phyloP scores from a whole-genome alignment of 2,113 vertebrate genomes.

The Dipodomys ordii region DNA sequence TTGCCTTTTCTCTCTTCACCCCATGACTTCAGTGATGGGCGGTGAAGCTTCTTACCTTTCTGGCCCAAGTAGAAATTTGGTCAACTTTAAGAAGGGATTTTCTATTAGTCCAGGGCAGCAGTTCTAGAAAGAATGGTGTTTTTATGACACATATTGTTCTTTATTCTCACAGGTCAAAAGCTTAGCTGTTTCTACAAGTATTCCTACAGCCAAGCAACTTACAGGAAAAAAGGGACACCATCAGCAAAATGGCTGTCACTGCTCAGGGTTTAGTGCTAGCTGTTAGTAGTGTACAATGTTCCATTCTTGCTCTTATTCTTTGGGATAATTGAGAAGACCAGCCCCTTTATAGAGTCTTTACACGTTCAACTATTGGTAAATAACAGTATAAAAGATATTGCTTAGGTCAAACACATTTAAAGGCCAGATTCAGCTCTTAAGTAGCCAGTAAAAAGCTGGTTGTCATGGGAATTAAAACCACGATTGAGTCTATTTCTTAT shows the following conservation, averaged over 20 bases:
- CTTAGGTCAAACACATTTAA: background rate
- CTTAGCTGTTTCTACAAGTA: background rate
- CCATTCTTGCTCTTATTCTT: background rate
- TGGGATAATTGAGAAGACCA: background rate
- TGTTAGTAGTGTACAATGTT: background rate
- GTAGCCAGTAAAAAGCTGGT: background rate
- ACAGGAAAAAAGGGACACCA: background rate
- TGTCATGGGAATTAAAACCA: background rate
- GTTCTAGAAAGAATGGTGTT: background rate
- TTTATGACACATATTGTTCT: background rate
- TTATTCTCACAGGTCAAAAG: background rate
- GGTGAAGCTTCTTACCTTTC: background rate
- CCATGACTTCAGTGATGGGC: background rate
- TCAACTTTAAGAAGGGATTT: background rate
- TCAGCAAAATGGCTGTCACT: background rate
- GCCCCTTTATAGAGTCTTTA: background rate
- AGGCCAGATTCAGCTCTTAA: background rate
- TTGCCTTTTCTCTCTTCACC: background rate
- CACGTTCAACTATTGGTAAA: background rate
- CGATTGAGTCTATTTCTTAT: background rate
- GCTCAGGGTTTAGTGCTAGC: too few relatives aligned
- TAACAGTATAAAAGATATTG: background rate
- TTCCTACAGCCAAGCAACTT: too few relatives aligned
- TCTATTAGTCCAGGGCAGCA: background rate
- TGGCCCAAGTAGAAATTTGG: background rate